Evolutionary conservation across 2,113 vertebrate species (phyloP).

Genomic region (Microcebus murinus): DNA sequence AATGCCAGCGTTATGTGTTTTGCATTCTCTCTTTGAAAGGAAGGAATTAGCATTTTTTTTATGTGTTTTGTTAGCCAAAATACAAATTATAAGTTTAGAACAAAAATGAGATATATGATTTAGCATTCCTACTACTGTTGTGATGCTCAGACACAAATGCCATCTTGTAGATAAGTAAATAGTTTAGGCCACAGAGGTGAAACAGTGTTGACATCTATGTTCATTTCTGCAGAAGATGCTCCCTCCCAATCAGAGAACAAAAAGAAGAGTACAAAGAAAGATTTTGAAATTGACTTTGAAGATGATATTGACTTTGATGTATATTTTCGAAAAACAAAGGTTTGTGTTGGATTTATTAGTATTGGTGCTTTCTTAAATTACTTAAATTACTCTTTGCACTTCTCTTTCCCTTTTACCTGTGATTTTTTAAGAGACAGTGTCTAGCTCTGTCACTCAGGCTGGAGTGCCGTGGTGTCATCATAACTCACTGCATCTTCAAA

Average conservation of each 20-base stretch:
- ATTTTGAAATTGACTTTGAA: slow-evolving; percentile 91
- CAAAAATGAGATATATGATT: not conserved
- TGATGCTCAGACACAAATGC: not conserved
- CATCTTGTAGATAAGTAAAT: not conserved
- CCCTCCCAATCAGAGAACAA: slow-evolving; percentile 46
- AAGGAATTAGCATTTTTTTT: not conserved
- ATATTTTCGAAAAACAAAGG: slow-evolving; percentile 91
- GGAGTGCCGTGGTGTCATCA: too few species aligned
- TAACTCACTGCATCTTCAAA: too few species aligned
- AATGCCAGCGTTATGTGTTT: not conserved
- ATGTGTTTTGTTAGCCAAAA: slow-evolving; percentile 20
- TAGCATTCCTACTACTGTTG: not conserved
- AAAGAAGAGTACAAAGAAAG: slow-evolving; percentile 88
- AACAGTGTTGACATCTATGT: not conserved
- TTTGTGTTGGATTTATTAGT: slow-evolving; percentile 72
- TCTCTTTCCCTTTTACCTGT: not conserved
- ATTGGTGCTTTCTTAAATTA: not conserved
- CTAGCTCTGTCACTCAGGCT: too few species aligned
- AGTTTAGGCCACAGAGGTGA: not conserved
- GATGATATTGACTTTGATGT: slow-evolving; percentile 90
- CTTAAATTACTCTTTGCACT: not conserved
- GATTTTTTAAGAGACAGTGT: not conserved
- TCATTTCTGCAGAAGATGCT: slow-evolving; percentile 48
- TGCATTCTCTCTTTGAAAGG: not conserved
- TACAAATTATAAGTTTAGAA: not conserved